Evolutionary conservation across 2,797 vertebrate species (phyloP).

Genomic region (Chrysocyon brachyurus): DNA sequence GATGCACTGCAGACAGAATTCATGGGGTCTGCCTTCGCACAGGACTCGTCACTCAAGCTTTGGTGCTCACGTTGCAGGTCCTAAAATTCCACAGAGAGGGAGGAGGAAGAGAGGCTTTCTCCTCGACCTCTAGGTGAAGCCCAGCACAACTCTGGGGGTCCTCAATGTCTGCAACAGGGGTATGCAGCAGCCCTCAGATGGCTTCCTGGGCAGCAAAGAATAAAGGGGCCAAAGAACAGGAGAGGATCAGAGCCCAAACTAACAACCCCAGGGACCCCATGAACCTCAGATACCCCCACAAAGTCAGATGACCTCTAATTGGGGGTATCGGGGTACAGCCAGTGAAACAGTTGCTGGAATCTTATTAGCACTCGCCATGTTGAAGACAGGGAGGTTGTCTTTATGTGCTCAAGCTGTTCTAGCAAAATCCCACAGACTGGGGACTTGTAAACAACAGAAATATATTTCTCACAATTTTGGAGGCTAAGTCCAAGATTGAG

Average conservation of each 20-base stretch:
- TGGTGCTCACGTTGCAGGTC: background rate
- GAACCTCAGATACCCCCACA: background rate
- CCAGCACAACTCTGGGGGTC: background rate
- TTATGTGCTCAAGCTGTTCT: no score
- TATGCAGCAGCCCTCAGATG: background rate
- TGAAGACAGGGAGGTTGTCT: background rate
- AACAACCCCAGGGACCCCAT: no score
- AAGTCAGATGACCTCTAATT: background rate
- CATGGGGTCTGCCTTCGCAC: background rate
- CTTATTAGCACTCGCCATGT: accelerated
- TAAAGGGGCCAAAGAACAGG: background rate
- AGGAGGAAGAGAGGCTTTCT: background rate
- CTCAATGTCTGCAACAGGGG: background rate
- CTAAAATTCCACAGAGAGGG: background rate
- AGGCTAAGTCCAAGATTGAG: background rate
- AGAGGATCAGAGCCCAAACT: background rate
- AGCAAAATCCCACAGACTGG: background rate
- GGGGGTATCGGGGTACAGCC: background rate
- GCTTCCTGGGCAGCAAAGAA: background rate
- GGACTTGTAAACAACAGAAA: background rate
- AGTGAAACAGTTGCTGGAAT: background rate
- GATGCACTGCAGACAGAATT: background rate
- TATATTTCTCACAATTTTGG: background rate
- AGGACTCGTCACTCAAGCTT: background rate
- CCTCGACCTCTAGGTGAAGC: background rate